These are phyloP conservation scores for Heterochromis multidens DNA, from an alignment of 2,113 vertebrate species.

Conservation along the genomic window DNA sequence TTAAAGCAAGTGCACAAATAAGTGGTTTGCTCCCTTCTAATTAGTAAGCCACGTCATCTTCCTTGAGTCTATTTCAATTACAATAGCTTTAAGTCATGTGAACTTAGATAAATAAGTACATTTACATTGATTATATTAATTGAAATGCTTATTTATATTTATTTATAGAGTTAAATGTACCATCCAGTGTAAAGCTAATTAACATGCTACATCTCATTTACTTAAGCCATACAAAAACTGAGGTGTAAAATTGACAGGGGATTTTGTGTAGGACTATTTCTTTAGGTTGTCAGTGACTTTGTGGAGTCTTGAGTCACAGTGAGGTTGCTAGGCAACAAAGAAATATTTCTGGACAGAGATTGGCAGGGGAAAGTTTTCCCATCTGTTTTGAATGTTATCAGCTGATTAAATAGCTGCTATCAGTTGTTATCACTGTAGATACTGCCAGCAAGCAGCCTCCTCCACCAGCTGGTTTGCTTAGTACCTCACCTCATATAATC, in stretches of 20 bases:
- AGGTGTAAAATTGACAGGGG: not conserved
- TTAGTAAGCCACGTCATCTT: not conserved
- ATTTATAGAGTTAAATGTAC: not conserved
- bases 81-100: not conserved
- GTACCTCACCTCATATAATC: not conserved
- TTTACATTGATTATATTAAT: not conserved
- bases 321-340: not conserved
- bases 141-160: not conserved
- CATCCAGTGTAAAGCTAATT: not conserved
- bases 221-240: not conserved
- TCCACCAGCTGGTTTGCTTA: not conserved
- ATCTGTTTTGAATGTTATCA: not conserved
- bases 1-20: not conserved
- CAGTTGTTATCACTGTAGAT: not conserved
- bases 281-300: not conserved
- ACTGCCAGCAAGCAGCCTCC: not conserved
- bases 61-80: not conserved
- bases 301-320: not conserved
- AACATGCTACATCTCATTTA: not conserved
- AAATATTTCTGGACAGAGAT: not conserved
- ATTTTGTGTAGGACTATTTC: not conserved
- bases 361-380: not conserved
- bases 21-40: not conserved
- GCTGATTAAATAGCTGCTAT: not conserved
- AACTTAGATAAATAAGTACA: not conserved